phyloP scores from a whole-genome alignment of 1,140 invertebrate species.

The Brachionus rubens region DNA sequence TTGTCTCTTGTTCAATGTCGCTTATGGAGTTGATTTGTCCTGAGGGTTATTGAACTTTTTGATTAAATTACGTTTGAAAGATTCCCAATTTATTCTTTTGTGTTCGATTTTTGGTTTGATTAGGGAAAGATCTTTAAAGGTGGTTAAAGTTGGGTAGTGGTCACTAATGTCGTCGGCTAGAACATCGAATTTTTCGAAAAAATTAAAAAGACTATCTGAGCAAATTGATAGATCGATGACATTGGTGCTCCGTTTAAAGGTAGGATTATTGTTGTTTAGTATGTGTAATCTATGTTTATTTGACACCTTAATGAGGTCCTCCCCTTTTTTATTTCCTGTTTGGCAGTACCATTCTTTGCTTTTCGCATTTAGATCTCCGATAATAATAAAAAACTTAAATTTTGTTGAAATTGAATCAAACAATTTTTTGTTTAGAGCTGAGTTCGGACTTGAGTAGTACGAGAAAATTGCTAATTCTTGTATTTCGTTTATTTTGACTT shows the following conservation, averaged over 20 bases:
- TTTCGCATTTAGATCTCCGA: slow-evolving; percentile 16
- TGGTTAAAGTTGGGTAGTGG: not conserved
- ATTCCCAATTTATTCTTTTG: slow-evolving; percentile 4
- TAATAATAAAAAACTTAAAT: not conserved
- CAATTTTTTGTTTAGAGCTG: not conserved
- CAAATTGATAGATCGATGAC: not conserved
- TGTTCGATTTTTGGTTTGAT: too few species aligned
- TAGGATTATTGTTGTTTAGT: not conserved
- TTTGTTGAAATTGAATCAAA: not conserved
- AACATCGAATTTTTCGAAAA: not conserved
- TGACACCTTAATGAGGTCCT: not conserved
- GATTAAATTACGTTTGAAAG: not conserved
- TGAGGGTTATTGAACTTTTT: too few species aligned
- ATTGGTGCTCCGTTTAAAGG: not conserved
- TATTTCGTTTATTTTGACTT: too few species aligned
- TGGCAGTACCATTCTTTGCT: not conserved
- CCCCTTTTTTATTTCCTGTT: not conserved
- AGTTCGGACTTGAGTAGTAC: not conserved
- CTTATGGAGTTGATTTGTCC: not conserved
- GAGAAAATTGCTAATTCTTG: not conserved
- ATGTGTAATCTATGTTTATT: not conserved
- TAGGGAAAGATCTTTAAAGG: not conserved
- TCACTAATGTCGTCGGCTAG: not conserved
- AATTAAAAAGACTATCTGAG: not conserved
- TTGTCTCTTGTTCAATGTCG: not conserved